Evolutionary conservation across 2,888 invertebrate species (phyloP).

Genomic region (Piscicola geometra): DNA sequence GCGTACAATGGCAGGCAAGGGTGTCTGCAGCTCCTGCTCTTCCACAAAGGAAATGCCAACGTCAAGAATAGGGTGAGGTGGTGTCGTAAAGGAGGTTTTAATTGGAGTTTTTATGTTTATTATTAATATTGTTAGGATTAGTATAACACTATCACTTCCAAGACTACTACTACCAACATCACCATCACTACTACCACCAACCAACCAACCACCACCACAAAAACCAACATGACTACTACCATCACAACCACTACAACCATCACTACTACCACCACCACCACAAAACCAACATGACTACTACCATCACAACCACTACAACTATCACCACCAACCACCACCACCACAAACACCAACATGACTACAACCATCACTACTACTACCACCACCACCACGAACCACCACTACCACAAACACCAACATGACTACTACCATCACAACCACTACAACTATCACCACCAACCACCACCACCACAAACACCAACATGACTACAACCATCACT

Average conservation of each 20-base stretch:
- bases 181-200: too few species aligned
- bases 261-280: neutral
- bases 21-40: constrained; percentile 69
- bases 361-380: neutral
- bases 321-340: neutral
- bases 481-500: too few species aligned
- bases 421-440: neutral
- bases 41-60: constrained; percentile 62
- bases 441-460: neutral
- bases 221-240: too few species aligned
- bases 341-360: too few species aligned
- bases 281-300: too few species aligned
- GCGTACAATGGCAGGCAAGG: constrained; percentile 89
- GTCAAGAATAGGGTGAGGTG: constrained; percentile 49
- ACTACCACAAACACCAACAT: too few species aligned
- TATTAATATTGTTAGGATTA: too few species aligned
- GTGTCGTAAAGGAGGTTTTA: too few species aligned
- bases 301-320: neutral
- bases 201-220: too few species aligned
- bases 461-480: neutral
- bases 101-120: too few species aligned
- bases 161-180: too few species aligned
- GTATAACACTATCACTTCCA: neutral
- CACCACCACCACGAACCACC: too few species aligned
- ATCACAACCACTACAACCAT: neutral